Base-by-base conservation (phyloP, 1,140 invertebrate genomes). In the Procambarus virginalis region DNA sequence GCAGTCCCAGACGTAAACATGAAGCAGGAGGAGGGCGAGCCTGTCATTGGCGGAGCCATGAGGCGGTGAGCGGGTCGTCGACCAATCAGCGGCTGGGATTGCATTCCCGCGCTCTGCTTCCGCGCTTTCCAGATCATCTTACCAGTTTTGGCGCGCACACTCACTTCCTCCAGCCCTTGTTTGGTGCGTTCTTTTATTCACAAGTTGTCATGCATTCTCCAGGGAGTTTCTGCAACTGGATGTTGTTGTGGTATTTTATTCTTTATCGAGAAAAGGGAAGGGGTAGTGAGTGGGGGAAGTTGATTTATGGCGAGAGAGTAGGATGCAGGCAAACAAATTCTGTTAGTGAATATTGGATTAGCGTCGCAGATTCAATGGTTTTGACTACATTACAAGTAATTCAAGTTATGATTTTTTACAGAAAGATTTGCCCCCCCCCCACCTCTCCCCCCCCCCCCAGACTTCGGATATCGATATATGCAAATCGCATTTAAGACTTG, bases 161-260 rank as follows among this genome's bases (percentile, higher is more conserved):
- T 73, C 68, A 34, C 68, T 73, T n/a, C n/a, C 14, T 3, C 79
- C 79, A n/a, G 20, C 79, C 79, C 79, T 81, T 81, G 79, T 81
- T 60, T 81, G 49, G 55, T 22, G 22, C 9, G 20, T 81, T 81
- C 55, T 81, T 81, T 81, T 55, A 81, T 81, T 81, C 79, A 55
- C 79, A 81, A 81, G 79, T 81, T 81, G 79, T 81, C 79, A 81
- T 81, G 49, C 79, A 51, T 55, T 81, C 79, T 58, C 55, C 51
- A 22, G 79, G 79, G 79, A 81, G 3, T 81, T 81, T 58, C 79
- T 58, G 79, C 79, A 51, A 58, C 79, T 81, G 79, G 79, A 81
- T 81, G 79, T 81, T 81, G 79, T 81, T 51, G 55, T 60, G 79
- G 79, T 81, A 81, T 81, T 81, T 58, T 60, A 81, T 81, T 81